These are phyloP conservation scores for Microchrysa polita DNA, from an alignment of 2,888 invertebrate species.

Conservation along the genomic window DNA sequence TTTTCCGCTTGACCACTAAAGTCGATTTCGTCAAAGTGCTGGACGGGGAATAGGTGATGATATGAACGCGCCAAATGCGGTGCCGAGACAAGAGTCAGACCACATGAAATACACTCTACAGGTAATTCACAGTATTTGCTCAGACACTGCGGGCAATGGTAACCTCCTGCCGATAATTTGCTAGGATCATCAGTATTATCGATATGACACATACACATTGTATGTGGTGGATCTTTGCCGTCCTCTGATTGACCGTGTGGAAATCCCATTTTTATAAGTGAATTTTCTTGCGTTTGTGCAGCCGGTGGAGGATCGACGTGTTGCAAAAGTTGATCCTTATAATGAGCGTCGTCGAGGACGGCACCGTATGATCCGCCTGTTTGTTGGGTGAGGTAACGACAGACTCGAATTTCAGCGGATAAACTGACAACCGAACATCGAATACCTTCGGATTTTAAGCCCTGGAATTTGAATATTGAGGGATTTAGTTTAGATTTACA, in stretches of 20 bases:
- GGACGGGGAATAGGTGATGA: conserved; percentile 95
- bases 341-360: conserved; percentile 85
- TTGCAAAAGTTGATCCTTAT: conserved; percentile 71
- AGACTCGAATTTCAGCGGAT: conserved; percentile 94
- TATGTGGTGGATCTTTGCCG: conserved; percentile 74
- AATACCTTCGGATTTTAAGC: conserved; percentile 81
- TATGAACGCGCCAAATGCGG: conserved; percentile 98
- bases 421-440: conserved; percentile 95
- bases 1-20: conserved; percentile 69
- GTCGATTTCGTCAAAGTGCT: conserved; percentile 79
- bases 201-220: conserved; percentile 94
- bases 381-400: conserved; percentile 82
- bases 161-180: conserved; percentile 79
- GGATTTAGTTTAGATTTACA: too few species aligned
- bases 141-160: conserved; percentile 94
- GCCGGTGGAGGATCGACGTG: conserved; percentile 79
- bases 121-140: conserved; percentile 98
- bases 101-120: conserved; percentile 95
- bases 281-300: conserved; percentile 76
- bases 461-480: conserved; percentile 61
- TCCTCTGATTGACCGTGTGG: conserved; percentile 78
- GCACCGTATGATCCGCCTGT: conserved; percentile 91
- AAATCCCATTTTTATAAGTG: conserved; percentile 95
- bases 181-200: conserved; percentile 76
- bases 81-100: conserved; percentile 94